phyloP scores from a whole-genome alignment of 2,113 vertebrate species.

The Cyprinodon brontotheroides region DNA sequence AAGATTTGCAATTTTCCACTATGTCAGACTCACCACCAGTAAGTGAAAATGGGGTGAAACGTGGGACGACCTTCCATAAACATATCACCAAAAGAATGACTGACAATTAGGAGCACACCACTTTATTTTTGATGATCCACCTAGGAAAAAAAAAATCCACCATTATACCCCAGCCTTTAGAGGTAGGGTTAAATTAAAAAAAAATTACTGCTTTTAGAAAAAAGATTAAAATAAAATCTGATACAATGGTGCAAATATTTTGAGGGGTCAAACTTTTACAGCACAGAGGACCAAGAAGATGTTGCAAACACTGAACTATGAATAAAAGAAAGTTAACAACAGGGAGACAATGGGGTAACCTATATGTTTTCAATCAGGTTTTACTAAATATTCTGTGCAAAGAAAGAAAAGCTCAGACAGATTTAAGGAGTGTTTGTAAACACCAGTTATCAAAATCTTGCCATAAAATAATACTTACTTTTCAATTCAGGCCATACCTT shows the following conservation, averaged over 20 bases:
- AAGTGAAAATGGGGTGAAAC: no score
- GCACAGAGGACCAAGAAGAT: neutral
- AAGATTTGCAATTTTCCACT: no score
- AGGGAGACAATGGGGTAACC: neutral
- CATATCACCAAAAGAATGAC: no score
- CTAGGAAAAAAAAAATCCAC: no score
- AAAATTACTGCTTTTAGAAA: neutral
- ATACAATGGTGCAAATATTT: neutral
- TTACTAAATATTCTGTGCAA: neutral
- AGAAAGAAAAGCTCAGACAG: neutral
- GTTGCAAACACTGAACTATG: neutral
- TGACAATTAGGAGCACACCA: no score
- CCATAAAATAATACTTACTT: neutral
- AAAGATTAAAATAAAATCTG: neutral
- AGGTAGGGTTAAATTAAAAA: neutral
- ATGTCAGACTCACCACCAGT: no score
- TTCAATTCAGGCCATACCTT: neutral
- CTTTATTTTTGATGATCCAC: no score
- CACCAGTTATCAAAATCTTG: neutral
- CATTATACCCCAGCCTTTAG: neutral
- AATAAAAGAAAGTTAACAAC: neutral
- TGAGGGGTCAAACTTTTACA: neutral
- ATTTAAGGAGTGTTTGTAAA: neutral
- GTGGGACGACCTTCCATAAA: no score
- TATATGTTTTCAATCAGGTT: no score